A percentile compares a stretch with the other conserved stretches of the same genome.
Evolutionary conservation across 1,140 invertebrate genomes (phyloP).

Genomic region (Drosophila tani): DNA sequence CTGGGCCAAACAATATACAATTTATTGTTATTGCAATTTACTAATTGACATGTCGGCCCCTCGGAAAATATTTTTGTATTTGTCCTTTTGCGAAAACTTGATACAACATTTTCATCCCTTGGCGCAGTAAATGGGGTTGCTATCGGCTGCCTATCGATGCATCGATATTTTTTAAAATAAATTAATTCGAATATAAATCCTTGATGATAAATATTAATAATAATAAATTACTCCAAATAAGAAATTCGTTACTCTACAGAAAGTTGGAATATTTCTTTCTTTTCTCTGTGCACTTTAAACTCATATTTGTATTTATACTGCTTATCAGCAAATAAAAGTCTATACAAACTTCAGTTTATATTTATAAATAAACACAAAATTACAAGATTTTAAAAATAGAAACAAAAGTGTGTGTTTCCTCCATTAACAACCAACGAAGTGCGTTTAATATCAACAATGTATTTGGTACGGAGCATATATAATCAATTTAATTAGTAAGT

Average conservation of each 20-base stretch:
- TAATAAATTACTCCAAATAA: no score
- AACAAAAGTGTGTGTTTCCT: no score
- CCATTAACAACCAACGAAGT: neutral
- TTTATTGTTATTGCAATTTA: constrained; percentile 19
- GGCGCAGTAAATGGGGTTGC: constrained; percentile 17
- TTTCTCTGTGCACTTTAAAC: neutral
- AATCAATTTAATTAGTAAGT: constrained; percentile 12
- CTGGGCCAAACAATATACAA: constrained; percentile 1
- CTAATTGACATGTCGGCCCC: constrained; percentile 27
- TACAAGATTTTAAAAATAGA: neutral
- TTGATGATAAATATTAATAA: no score
- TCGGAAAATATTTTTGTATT: constrained; percentile 41
- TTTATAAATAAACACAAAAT: neutral
- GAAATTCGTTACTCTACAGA: no score
- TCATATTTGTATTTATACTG: no score
- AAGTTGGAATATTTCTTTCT: neutral
- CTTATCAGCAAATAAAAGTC: neutral
- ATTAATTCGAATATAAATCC: neutral
- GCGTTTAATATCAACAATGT: constrained; percentile 21
- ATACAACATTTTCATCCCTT: constrained; percentile 39
- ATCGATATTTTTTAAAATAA: constrained; percentile 19
- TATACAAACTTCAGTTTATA: neutral
- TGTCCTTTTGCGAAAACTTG: constrained; percentile 41
- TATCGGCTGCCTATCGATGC: constrained; percentile 21
- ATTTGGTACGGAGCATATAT: neutral